Base-by-base conservation (phyloP, 2,888 invertebrate species). In the Drosophila paramelanica region DNA sequence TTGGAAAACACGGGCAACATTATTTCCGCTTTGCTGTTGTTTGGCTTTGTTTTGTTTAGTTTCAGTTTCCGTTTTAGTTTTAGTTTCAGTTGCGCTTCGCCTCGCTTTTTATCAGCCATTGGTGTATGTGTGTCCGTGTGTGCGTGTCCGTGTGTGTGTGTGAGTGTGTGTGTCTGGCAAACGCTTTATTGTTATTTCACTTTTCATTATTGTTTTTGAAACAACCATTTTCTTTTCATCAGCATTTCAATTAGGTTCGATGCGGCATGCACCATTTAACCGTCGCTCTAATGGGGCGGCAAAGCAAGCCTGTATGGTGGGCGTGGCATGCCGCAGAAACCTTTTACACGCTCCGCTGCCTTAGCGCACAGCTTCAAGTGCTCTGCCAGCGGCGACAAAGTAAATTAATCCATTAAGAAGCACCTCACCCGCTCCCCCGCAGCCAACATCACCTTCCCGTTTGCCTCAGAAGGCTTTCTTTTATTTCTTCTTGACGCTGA, bases 121-220 rank as follows among this genome's bases (percentile, higher is more conserved):
- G 70, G 56, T 59, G 61, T 68, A 17, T 51, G 51, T 64, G 56
- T 53, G 59, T 27, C 38, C 62, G 41, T 47, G 47, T 42, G 33
- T 60, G 31, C 41, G 10, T 55, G 59, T 64, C n/a, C n/a, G 23
- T 49, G 17, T 46, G 45, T 45, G 43, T 33, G 33, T 23, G 36
- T 53, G 20, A 50, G 59, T 67, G 55, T 67, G 60, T 50, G 66
- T 68, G 50, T 64, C 42, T 69, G 78, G 52, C 62, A 82, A 85
- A 65, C 83, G 73, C 77, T 84, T 85, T 80, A 79, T 71, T 79
- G 80, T 77, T 74, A 67, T 86, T 82, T 81, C 86, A 75, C 66
- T 86, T 83, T 85, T 77, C 77, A 88, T 88, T 86, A 88, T 88
- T 85, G 84, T 85, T 85, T 81, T 87, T 79, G 61, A 75, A 86